phyloP scores from a whole-genome alignment of 2,113 vertebrate genomes.

The Ceyx melanurus region DNA sequence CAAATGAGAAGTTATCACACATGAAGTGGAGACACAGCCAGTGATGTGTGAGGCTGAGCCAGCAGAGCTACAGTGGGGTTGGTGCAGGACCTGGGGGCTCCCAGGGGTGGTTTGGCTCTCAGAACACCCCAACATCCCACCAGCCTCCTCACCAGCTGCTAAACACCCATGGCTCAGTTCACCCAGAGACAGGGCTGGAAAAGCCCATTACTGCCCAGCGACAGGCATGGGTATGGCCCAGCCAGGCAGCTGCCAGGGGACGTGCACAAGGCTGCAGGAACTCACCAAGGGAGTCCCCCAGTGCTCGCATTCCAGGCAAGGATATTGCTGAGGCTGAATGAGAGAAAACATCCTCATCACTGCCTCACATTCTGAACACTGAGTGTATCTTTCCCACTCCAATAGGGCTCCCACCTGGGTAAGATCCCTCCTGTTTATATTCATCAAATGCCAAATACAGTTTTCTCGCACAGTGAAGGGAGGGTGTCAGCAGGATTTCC shows the following conservation, averaged over 20 bases:
- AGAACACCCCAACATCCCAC: rapidly evolving
- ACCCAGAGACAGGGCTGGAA: neutral
- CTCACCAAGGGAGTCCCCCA: neutral
- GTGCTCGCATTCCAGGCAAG: neutral
- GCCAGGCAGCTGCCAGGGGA: rapidly evolving
- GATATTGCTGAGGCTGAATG: neutral
- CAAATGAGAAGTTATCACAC: neutral
- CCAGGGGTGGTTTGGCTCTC: neutral
- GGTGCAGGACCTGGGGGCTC: neutral
- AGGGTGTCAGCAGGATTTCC: neutral
- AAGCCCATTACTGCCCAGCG: neutral
- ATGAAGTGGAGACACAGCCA: neutral
- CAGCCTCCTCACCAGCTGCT: neutral
- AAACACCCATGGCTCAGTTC: neutral
- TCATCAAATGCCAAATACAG: constrained; percentile 22
- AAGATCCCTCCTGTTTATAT: neutral
- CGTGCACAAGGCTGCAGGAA: rapidly evolving
- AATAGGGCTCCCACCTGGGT: neutral
- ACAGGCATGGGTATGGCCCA: rapidly evolving
- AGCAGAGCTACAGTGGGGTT: neutral
- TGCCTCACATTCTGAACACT: neutral
- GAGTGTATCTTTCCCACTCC: neutral
- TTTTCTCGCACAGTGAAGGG: neutral
- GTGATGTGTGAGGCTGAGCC: rapidly evolving
- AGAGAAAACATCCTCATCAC: neutral